Conservation (phyloP, 1,140 invertebrate genomes). For the Aphis gossypii region DNA sequence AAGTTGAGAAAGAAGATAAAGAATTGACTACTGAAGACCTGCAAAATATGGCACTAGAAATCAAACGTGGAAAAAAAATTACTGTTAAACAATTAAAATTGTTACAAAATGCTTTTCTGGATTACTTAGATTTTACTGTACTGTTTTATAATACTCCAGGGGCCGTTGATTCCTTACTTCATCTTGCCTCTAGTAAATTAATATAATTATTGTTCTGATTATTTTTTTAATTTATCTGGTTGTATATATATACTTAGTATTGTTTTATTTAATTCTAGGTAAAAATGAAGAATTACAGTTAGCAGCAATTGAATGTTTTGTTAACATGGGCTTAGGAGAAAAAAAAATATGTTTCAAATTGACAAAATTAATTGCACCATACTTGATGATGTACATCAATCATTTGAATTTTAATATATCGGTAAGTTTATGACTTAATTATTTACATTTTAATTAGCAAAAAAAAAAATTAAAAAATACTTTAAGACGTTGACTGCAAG, state of each 20-base stretch:
- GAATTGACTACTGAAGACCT: conserved; percentile 14
- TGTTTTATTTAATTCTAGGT: conserved; percentile 25
- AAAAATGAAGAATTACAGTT: conserved; percentile 41
- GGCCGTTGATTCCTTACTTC: conserved; percentile 35
- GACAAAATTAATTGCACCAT: conserved; percentile 34
- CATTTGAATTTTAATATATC: conserved; percentile 50
- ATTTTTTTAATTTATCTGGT: background rate
- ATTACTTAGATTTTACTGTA: conserved; percentile 1
- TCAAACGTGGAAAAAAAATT: conserved; percentile 2
- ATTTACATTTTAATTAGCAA: background rate
- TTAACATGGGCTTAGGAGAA: conserved; percentile 45
- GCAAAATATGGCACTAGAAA: background rate
- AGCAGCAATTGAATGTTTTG: conserved; percentile 50
- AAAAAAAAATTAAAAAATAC: background rate
- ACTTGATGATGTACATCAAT: conserved; percentile 47
- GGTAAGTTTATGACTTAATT: conserved; percentile 19
- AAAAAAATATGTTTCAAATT: conserved; percentile 25
- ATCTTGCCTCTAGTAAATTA: conserved; percentile 15
- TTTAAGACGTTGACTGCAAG: too few relatives aligned
- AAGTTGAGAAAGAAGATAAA: background rate
- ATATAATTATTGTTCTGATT: too few relatives aligned
- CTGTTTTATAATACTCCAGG: background rate
- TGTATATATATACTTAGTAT: too few relatives aligned
- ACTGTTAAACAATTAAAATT: conserved; percentile 43
- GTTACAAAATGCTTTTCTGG: conserved; percentile 32